Base-by-base conservation (phyloP, 2,888 invertebrate genomes). In the Campoletis raptor region DNA sequence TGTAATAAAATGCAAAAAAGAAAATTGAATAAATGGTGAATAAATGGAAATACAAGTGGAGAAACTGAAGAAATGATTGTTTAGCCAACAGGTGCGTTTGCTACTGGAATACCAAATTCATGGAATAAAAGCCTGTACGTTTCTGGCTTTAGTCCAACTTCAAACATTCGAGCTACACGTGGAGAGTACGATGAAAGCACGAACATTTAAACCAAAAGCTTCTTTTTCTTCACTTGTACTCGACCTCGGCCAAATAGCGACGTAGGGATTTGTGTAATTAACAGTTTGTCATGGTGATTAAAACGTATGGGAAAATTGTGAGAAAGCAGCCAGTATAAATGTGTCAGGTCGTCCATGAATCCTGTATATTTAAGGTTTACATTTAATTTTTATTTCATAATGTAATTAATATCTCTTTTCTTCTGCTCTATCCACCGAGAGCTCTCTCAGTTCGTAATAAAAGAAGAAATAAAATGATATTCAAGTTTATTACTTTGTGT, bases 71-170 rank as follows among this genome's bases (percentile, higher is more conserved):
- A 48, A 72, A 82, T 82, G 76, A 85, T 85, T 85, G 87, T 87
- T 87, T 80, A 54, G 82, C 87, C 87, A 87, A 87, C 87, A 87
- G 87, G 87, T 87, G 87, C 85, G 67, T 72, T 79, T 70, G 57
- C 84, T 61, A 72, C 79, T 79, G 85, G 82, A 85, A 66, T 79
- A 45, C 70, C 21, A 82, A 82, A 85, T 80, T 77, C 79, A 72
- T 70, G 87, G 72, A 82, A 72, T 70, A 86, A 81, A 84, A 66
- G 37, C 74, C 77, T 77, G 37, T 57, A 9, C 81, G 42, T 66
- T 82, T 76, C 79, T 87, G 87, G 87, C 87, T 74, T 52, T 57
- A 30, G 61, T 85, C 87, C 87, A 87, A 82, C 52, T 73, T 72
- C 64, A 87, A 67, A 79, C 79, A 76, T 57, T 76, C 70, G 57